These are phyloP conservation scores for Scaptomyza parva DNA, from an alignment of 2,888 invertebrate species.

Conservation along the genomic window DNA sequence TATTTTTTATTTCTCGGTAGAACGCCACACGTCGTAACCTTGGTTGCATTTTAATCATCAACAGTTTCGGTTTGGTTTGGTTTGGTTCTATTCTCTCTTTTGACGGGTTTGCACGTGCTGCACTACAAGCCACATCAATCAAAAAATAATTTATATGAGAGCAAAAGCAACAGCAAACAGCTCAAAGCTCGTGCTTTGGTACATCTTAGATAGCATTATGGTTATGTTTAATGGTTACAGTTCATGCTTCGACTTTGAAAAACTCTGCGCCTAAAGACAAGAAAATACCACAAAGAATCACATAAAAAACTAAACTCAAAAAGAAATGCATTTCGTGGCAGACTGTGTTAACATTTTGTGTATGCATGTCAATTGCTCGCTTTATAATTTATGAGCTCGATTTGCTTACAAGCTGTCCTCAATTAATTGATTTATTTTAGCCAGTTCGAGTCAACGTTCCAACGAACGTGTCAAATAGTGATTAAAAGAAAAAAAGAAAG, in stretches of 20 bases:
- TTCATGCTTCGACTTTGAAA: constrained; percentile 37
- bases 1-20: constrained; percentile 39
- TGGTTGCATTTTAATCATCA: constrained; percentile 76
- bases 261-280: constrained; percentile 42
- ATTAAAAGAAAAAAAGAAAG: background rate
- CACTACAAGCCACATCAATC: constrained; percentile 69
- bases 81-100: constrained; percentile 12
- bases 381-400: constrained; percentile 75
- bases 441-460: background rate
- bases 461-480: constrained; percentile 32
- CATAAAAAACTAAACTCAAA: constrained; percentile 23
- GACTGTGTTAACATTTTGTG: constrained; percentile 19
- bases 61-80: constrained; percentile 15
- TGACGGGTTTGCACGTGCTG: constrained; percentile 73
- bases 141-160: constrained; percentile 78
- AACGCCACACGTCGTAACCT: constrained; percentile 74
- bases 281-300: no score
- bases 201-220: constrained; percentile 61
- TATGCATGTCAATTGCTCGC: constrained; percentile 59
- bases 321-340: constrained; percentile 57
- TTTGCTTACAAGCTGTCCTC: constrained; percentile 61
- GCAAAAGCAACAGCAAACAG: constrained; percentile 38
- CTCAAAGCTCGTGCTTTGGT: constrained; percentile 53
- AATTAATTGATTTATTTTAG: constrained; percentile 74
- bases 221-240: constrained; percentile 51